A percentile compares a stretch with the other conserved stretches of the same genome.
These are phyloP conservation scores for Aurelia sp. DNA, from an alignment of 30 jellyfish, hydroid and myxozoan genomes.

Conservation along the genomic window DNA sequence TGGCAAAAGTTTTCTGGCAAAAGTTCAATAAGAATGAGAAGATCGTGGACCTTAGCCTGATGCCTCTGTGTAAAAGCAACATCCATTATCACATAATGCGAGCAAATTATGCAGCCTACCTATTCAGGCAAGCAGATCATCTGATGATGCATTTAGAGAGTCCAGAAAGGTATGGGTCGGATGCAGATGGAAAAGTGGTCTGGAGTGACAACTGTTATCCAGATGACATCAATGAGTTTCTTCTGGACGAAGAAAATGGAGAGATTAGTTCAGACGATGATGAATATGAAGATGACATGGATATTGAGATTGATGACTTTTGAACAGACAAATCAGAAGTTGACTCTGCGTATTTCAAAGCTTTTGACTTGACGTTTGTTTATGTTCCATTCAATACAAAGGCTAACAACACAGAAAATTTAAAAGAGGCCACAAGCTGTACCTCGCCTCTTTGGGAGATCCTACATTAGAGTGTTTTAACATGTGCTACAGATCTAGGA, in stretches of 20 bases:
- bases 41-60: constrained; percentile 26
- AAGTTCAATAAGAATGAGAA: constrained; percentile 24
- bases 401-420: too few species aligned
- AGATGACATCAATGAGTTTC: constrained; percentile 30
- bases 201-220: constrained; percentile 54
- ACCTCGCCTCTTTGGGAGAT: too few species aligned
- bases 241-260: constrained; percentile 1
- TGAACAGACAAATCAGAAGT: too few species aligned
- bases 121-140: constrained; percentile 19
- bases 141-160: constrained; percentile 21
- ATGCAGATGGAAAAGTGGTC: constrained; percentile 19
- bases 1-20: constrained; percentile 8
- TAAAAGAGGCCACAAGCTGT: too few species aligned
- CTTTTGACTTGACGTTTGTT: too few species aligned
- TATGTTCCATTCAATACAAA: too few species aligned
- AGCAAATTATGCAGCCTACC: constrained; percentile 38
- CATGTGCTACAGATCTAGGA: too few species aligned
- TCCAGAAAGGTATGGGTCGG: constrained; percentile 30
- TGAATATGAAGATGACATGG: not conserved
- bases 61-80: constrained; percentile 43
- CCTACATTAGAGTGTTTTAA: too few species aligned
- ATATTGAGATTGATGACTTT: not conserved
- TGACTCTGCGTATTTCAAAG: too few species aligned
- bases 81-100: constrained; percentile 17
- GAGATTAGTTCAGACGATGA: not conserved